Conservation (phyloP, 2,113 vertebrate genomes). For the Tetraodon nigroviridis region DNA sequence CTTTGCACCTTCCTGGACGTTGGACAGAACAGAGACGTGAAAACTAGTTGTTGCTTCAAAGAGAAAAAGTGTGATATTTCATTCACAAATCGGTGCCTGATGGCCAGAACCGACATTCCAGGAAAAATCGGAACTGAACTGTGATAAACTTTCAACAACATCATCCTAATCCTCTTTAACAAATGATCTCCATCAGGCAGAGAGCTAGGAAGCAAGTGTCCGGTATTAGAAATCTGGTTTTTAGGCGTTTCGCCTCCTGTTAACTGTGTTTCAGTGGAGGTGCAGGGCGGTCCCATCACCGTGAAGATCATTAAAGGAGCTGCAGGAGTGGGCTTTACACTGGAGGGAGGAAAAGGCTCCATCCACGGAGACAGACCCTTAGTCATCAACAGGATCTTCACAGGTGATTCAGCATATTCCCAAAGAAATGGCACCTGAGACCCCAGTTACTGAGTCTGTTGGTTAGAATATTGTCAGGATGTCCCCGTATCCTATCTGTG, state of each 20-base stretch:
- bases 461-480: no score
- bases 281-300: slow-evolving; percentile 36
- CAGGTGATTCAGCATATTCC: slow-evolving; percentile 69
- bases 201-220: neutral
- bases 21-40: no score
- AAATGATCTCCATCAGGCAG: neutral
- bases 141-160: neutral
- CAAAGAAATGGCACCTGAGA: no score
- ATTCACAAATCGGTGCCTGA: no score
- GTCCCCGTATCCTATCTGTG: no score
- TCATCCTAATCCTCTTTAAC: neutral
- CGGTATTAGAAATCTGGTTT: neutral
- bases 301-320: slow-evolving; percentile 83
- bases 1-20: no score
- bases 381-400: slow-evolving; percentile 84
- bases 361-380: slow-evolving; percentile 88
- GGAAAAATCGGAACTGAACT: no score
- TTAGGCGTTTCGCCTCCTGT: neutral
- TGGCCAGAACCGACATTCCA: no score
- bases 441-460: no score
- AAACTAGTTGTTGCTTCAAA: no score
- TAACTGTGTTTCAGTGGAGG: slow-evolving; percentile 39
- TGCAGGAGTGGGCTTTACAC: slow-evolving; percentile 86
- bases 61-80: no score
- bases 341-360: slow-evolving; percentile 92